These are phyloP conservation scores for Formicarius rufipectus DNA, from an alignment of 2,113 vertebrate genomes.

Conservation along the genomic window DNA sequence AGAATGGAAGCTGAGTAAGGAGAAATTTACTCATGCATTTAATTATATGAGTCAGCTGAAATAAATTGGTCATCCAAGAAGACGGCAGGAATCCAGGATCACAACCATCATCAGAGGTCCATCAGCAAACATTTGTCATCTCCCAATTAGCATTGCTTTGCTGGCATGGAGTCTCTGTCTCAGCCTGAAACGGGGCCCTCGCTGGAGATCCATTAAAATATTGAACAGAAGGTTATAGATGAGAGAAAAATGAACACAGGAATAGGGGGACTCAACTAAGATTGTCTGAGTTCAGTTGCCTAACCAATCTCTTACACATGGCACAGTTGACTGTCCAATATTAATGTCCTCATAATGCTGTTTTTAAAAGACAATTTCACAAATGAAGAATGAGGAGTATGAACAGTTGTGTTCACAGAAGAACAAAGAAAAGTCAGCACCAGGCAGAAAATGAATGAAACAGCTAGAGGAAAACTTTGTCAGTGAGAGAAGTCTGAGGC, in stretches of 20 bases:
- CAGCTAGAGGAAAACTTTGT: not conserved
- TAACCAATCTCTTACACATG: not conserved
- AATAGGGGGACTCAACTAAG: not conserved
- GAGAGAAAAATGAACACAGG: not conserved
- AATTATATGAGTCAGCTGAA: slow-evolving; percentile 17
- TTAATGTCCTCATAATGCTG: not conserved
- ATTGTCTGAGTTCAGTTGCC: too few relatives aligned
- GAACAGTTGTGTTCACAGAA: not conserved
- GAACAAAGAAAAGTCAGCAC: not conserved
- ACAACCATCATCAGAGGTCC: not conserved
- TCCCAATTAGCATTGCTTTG: not conserved
- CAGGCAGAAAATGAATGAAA: not conserved
- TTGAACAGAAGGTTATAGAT: not conserved
- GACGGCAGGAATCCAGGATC: not conserved
- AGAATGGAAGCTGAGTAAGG: not conserved
- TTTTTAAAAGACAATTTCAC: not conserved
- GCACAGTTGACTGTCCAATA: not conserved
- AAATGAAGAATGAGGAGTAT: not conserved
- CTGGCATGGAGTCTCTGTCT: not conserved
- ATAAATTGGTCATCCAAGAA: not conserved
- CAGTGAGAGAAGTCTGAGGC: not conserved
- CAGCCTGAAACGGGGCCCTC: not conserved
- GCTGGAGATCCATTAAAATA: not conserved
- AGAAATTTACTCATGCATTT: slow-evolving; percentile 6
- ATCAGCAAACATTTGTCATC: not conserved